Base-by-base conservation (phyloP, 2,888 invertebrate genomes). In the Thereva unica region DNA sequence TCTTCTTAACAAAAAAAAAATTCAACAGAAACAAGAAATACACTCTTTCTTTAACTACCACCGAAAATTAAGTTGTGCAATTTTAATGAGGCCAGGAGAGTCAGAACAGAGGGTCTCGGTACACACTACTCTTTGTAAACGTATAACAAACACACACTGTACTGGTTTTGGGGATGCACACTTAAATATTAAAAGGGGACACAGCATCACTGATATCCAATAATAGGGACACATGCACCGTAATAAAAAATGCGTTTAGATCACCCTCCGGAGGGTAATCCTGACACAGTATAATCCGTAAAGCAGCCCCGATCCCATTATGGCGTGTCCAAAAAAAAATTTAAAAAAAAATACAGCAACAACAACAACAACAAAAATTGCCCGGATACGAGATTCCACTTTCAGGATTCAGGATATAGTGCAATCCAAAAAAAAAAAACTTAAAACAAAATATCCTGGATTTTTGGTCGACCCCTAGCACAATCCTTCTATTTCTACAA, bases 151-250 rank as follows among this genome's bases (percentile, higher is more conserved):
- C 38, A 10, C 9, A 49, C 7, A 49, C 49, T 49, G 23, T 23
- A 23, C 23, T 2, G 23, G 23, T 23, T 23, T 23, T 23, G 23
- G 23, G 23, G 23, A 23, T 23, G 23, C n/a, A 12, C 49, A 59
- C 49, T 40, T 4, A 61, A 61, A 41, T 40, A 61, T 50, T 61
- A 40, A 50, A 61, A 37, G 47, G 12, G 12, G 12, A n/a, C 47
- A 44, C 37, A 47, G 53, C 52, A 53, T 64, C 64, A 64, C 64
- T 64, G 64, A 64, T 64, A 64, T 64, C 64, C 64, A 64, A 64
- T 53, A 44, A 64, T 53, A 61, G 61, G 23, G 23, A 61, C 50
- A 50, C 50, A 50, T 50, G 49, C 50, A 61, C 61, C 50, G 50
- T 61, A 38, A 61, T 61, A 61, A 50, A 50, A 61, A 41, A 61